These are phyloP conservation scores for Clarias platycephalus DNA, from an alignment of 2,797 vertebrate species.

Conservation along the genomic window DNA sequence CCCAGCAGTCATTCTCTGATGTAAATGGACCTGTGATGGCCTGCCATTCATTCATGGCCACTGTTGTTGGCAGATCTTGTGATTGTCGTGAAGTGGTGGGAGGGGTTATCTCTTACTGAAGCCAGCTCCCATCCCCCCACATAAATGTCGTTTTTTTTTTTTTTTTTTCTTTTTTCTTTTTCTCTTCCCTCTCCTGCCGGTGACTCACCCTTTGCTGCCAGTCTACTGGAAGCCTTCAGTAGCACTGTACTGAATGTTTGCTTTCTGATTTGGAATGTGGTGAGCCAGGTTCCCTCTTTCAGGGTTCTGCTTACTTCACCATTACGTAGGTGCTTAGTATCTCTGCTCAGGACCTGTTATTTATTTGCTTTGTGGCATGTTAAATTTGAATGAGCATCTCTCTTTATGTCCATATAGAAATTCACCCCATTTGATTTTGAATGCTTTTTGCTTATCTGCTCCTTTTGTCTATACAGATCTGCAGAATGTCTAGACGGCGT, in stretches of 20 bases:
- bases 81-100: conserved; percentile 65
- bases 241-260: conserved; percentile 39
- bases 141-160: conserved; percentile 38
- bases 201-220: conserved; percentile 47
- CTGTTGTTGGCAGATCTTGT: conserved; percentile 67
- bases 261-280: conserved; percentile 26
- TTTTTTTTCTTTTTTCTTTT: neutral
- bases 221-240: conserved; percentile 36
- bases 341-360: neutral
- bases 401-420: neutral
- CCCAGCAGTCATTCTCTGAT: conserved; percentile 64
- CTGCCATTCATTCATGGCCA: conserved; percentile 67
- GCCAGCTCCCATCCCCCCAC: conserved; percentile 51
- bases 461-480: conserved; percentile 63
- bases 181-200: conserved; percentile 4
- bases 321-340: conserved; percentile 1
- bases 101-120: conserved; percentile 65
- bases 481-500: conserved; percentile 95
- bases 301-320: conserved; percentile 10
- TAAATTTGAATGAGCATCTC: neutral
- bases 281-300: conserved; percentile 14
- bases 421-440: neutral
- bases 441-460: neutral
- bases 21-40: conserved; percentile 72
- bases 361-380: neutral